A percentile compares a stretch with the other conserved stretches of the same genome.
These are phyloP conservation scores for Ciconia nigra DNA, from an alignment of 2,797 vertebrate genomes.

Conservation along the genomic window DNA sequence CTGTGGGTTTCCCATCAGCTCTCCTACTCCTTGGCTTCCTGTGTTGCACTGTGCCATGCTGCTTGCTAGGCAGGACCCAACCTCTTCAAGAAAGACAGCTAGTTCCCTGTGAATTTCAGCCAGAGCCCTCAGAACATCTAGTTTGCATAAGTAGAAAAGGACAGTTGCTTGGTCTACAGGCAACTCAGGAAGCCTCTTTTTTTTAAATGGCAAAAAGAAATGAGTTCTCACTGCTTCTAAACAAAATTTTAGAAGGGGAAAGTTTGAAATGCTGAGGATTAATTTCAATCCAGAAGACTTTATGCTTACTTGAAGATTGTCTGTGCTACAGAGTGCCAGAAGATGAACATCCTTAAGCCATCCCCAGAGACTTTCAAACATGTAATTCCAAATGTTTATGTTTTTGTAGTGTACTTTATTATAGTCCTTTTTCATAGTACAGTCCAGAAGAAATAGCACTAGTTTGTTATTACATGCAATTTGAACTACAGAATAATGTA, in stretches of 20 bases:
- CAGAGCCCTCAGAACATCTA: neutral
- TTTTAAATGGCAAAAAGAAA: neutral
- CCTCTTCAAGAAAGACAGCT: neutral
- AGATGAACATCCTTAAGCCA: neutral
- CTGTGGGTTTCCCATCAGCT: neutral
- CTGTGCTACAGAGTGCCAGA: neutral
- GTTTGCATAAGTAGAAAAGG: neutral
- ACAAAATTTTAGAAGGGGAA: neutral
- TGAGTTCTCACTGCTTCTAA: neutral
- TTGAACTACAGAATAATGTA: neutral
- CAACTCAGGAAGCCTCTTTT: neutral
- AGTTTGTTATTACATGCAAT: neutral
- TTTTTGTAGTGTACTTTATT: neutral
- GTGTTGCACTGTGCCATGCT: accelerated
- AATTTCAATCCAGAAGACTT: neutral
- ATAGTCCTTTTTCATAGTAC: neutral
- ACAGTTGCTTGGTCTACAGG: neutral
- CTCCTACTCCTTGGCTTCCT: neutral
- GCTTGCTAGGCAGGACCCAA: neutral
- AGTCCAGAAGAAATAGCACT: neutral
- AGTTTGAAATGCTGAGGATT: neutral
- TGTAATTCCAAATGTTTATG: neutral
- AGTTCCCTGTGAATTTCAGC: neutral
- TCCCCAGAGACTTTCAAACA: neutral
- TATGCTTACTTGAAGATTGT: neutral